These are phyloP conservation scores for Rhopalosiphum nymphaeae DNA, from an alignment of 2,888 invertebrate genomes.

Conservation along the genomic window DNA sequence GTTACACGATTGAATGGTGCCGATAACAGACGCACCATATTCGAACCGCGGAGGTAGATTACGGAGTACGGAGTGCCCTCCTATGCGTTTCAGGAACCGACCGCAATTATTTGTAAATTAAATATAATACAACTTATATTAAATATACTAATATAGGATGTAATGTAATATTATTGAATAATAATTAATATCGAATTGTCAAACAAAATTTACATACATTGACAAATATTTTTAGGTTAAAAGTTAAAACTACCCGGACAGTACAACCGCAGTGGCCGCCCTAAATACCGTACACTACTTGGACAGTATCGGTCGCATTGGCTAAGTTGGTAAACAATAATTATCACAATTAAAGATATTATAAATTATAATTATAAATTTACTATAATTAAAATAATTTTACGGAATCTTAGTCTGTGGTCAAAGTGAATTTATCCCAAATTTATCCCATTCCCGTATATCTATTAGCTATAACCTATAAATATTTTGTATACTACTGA, in stretches of 20 bases:
- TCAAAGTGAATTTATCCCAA: no score
- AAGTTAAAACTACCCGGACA: conserved; percentile 60
- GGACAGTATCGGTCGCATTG: background rate
- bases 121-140: background rate
- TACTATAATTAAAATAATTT: no score
- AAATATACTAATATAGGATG: background rate
- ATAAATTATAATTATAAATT: no score
- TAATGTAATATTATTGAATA: conserved; percentile 17
- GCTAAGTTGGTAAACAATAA: background rate
- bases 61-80: background rate
- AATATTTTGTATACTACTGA: no score
- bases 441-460: no score
- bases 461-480: no score
- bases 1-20: background rate
- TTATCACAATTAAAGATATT: background rate
- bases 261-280: conserved; percentile 8
- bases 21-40: background rate
- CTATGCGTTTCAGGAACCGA: background rate
- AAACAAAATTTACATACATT: conserved; percentile 56
- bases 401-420: no score
- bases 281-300: conserved; percentile 31
- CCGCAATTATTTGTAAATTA: conserved; percentile 1
- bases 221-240: conserved; percentile 52
- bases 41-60: background rate
- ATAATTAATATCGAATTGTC: conserved; percentile 38